Evolutionary conservation across 2,113 vertebrate species (phyloP).

Genomic region (Irena cyanogastra): DNA sequence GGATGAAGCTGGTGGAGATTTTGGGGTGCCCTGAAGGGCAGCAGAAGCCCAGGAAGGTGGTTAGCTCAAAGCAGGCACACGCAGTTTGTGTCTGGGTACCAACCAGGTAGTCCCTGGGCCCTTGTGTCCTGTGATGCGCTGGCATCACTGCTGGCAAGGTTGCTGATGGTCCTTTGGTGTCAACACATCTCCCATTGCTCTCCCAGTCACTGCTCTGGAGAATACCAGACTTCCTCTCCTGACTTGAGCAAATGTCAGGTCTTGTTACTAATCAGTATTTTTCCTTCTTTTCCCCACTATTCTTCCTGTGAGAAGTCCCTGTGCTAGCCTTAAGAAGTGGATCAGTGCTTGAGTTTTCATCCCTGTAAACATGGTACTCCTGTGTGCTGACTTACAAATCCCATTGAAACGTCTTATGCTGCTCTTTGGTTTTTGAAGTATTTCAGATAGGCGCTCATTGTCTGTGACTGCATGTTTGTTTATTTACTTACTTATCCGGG

Average conservation of each 20-base stretch:
- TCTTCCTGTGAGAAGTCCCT: background rate
- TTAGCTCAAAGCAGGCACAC: background rate
- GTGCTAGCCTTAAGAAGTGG: background rate
- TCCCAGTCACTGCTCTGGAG: background rate
- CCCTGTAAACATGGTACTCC: background rate
- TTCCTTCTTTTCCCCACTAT: background rate
- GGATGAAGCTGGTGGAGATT: background rate
- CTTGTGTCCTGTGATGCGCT: background rate
- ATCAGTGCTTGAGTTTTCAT: background rate
- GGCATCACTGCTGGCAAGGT: fast-evolving
- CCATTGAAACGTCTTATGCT: background rate
- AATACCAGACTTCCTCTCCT: background rate
- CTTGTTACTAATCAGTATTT: background rate
- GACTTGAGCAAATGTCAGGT: background rate
- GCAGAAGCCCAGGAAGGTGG: background rate
- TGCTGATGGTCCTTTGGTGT: background rate
- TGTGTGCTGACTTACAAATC: background rate
- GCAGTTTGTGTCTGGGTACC: background rate
- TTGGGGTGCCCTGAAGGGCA: background rate
- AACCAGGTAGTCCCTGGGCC: background rate
- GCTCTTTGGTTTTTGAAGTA: background rate
- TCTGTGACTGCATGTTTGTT: background rate
- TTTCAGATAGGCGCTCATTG: constrained; percentile 2
- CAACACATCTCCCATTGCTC: background rate
- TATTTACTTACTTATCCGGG: background rate